These are phyloP conservation scores for Bombus haemorrhoidalis DNA, from an alignment of 1,140 invertebrate genomes.

Conservation along the genomic window DNA sequence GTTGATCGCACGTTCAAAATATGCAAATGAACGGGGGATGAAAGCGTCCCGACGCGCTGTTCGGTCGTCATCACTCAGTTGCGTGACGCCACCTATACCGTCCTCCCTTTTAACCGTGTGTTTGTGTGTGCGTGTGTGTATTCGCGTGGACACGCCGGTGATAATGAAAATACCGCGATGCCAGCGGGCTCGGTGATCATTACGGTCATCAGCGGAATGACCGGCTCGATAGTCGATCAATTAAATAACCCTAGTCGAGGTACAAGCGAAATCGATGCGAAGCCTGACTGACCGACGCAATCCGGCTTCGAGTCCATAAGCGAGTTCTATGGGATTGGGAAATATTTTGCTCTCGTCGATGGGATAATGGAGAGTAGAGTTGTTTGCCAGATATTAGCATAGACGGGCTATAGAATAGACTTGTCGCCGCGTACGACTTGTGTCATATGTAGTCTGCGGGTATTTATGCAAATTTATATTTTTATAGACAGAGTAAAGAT, in stretches of 20 bases:
- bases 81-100: constrained; percentile 22
- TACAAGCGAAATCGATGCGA: constrained; percentile 60
- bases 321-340: constrained; percentile 21
- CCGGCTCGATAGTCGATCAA: constrained; percentile 73
- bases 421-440: no score
- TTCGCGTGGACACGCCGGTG: constrained; percentile 33
- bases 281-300: not conserved
- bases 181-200: constrained; percentile 66
- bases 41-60: constrained; percentile 51
- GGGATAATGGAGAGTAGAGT: not conserved
- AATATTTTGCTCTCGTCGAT: not conserved
- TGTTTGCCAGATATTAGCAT: not conserved
- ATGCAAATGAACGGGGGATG: constrained; percentile 74
- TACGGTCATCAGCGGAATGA: constrained; percentile 73
- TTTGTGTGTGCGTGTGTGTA: not conserved
- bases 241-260: constrained; percentile 65
- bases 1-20: constrained; percentile 65
- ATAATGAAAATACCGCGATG: constrained; percentile 78
- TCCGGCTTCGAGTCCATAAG: constrained; percentile 17
- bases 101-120: no score
- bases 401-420: not conserved
- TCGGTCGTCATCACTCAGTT: constrained; percentile 69
- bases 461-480: no score
- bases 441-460: no score
- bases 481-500: no score